Conservation (phyloP, 64 coral and sea anemone species). For the Dendrophyllia cribrosa region DNA sequence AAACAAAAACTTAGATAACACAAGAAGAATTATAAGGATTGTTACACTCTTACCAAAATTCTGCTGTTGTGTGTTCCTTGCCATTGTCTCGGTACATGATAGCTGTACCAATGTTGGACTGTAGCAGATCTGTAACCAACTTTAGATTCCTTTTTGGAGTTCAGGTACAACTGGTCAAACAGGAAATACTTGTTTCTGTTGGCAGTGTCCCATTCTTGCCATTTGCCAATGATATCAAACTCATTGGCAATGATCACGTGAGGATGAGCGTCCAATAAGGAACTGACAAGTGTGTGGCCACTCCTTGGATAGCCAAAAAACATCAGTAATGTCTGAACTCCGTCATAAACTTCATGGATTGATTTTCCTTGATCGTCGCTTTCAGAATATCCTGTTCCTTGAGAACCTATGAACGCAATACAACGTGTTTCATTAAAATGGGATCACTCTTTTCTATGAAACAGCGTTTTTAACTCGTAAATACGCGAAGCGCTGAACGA, state of each 20-base stretch:
- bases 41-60: constrained; percentile 55
- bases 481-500: no score
- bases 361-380: background rate
- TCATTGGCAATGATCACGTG: constrained; percentile 88
- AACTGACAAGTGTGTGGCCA: constrained; percentile 87
- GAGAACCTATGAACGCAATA: background rate
- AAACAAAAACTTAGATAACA: background rate
- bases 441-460: no score
- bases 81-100: constrained; percentile 84
- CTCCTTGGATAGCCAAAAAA: constrained; percentile 96
- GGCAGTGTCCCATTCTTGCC: constrained; percentile 65
- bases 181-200: constrained; percentile 84
- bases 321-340: constrained; percentile 76
- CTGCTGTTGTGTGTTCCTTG: constrained; percentile 80
- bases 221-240: constrained; percentile 79
- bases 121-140: constrained; percentile 53
- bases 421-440: background rate
- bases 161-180: constrained; percentile 88
- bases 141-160: constrained; percentile 55
- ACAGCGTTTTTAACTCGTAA: no score
- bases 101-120: constrained; percentile 27
- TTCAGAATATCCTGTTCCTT: no score
- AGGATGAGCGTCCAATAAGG: constrained; percentile 93
- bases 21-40: background rate
- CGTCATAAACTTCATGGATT: constrained; percentile 58